Evolutionary conservation across 1,140 invertebrate genomes (phyloP), one percentile per base, ranked within the genome.

Genomic region (Drosophila nasuta): DNA sequence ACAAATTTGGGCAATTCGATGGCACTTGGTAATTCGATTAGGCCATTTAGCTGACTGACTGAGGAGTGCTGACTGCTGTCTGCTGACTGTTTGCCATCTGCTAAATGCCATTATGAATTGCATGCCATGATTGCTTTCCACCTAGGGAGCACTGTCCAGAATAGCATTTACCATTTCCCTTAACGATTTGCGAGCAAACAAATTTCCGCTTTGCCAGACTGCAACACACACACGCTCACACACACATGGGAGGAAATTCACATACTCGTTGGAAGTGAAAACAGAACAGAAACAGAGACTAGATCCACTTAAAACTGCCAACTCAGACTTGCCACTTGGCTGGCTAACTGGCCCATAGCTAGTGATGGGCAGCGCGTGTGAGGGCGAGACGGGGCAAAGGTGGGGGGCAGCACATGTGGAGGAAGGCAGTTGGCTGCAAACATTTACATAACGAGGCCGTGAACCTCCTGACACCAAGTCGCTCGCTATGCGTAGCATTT

Each of bases 121-220:
- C 69, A 83, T 81, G 68, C 60, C 59, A 20, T 41, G 71, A 75
- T 77, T 65, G 65, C 72, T 75, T 78, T 71, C 28, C 35, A 72
- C 58, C 68, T 62, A 52, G 69, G 51, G 65, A 60, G 25, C 58
- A 43, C 13, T 46, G 63, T 35, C 63, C 63, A 67, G 56, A 25
- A 52, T 62, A 43, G 77, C 85, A 88, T 79, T 82, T 88, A 72
- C 80, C 85, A 88, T 87, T 87, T 87, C 83, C 83, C 78, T 65
- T 68, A 82, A 83, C 87, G 77, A 88, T 73, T 88, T 80, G 71
- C 66, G 76, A 77, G 83, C 83, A 87, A 87, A 79, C 83, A 89
- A 87, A 87, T 87, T 87, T 87, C 83, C 83, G 83, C 65, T 75
- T 74, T 83, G 70, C 70, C 75, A 86, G 79, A 76, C 82, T 64